Base-by-base conservation (phyloP, 92 coral and sea anemone genomes). In the Desmophyllum pertusum region DNA sequence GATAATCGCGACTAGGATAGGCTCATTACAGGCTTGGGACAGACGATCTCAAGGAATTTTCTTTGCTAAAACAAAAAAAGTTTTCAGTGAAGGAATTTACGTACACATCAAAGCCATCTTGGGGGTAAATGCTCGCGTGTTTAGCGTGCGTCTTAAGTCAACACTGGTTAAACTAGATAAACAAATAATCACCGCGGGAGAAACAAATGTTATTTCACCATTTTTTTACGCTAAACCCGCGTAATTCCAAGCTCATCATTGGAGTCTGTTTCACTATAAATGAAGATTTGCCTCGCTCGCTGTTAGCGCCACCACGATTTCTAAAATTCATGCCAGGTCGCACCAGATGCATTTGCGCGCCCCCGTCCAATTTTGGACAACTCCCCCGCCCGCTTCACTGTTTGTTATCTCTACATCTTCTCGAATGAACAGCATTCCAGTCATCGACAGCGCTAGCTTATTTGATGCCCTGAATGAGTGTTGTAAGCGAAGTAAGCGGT, bases 101-200 rank as follows among this genome's bases (percentile, higher is more conserved):
- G 18, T 31, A 65, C 46, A 4, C 63, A 79, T 79, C 84, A 67
- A 67, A 29, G 6, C 68, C 31, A 50, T 37, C 76, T 73, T 33
- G 76, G 84, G 76, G 84, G 84, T 51, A 43, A 43, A 45, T 15
- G 6, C 2, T 79, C 51, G 73, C 73, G 83, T 64, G 64, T 50
- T 69, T 68, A 14, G 76, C 50, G 36, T 80, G 76, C 38, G 66
- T 35, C 50, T 27, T 17, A 43, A 80, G 66, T 80, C 84, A 80
- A 68, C 73, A 80, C 63, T 68, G 84, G 48, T 39, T 80, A 29
- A 66, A 68, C 63, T 80, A 73, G 72, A 68, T 31, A 50, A 80
- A 80, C 84, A 80, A 68, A 51, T 80, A 21, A 36, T 78, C 76
- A 39, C n/a, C 43, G 50, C 13, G 63, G 63, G 76, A 21, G 65